A percentile compares a stretch with the other conserved stretches of the same genome.
Evolutionary conservation across 2,113 vertebrate species (phyloP).

Genomic region (Falco punctatus): DNA sequence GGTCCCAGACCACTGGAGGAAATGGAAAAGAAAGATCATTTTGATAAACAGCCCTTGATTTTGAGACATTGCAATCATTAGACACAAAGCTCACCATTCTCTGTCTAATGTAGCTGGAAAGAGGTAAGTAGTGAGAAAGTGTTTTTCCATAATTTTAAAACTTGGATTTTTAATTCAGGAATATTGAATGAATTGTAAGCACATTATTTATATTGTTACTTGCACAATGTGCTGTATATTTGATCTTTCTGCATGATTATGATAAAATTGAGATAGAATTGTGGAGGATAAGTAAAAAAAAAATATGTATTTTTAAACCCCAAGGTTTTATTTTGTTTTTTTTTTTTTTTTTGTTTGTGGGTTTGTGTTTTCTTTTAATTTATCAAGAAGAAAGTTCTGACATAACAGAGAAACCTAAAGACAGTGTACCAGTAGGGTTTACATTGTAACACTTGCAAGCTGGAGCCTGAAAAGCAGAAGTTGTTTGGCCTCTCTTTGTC

Average conservation of each 20-base stretch:
- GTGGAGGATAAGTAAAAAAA: neutral
- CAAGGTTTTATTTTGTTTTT: neutral
- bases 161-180: neutral
- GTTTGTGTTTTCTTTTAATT: neutral
- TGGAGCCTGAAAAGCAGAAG: neutral
- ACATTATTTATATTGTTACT: neutral
- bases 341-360: too few species aligned
- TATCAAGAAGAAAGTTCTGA: neutral
- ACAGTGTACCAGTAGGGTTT: neutral
- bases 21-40: neutral
- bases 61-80: neutral
- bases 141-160: neutral
- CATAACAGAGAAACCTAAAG: neutral
- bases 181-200: neutral
- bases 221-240: neutral
- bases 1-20: neutral
- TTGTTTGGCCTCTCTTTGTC: neutral
- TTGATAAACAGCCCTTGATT: neutral
- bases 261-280: neutral
- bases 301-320: neutral
- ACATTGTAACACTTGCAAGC: neutral
- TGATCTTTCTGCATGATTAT: neutral
- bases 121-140: neutral
- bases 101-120: neutral
- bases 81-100: neutral